Percentiles rank a stretch among this genome's conserved stretches.
These are phyloP conservation scores for Drosophila putrida DNA, from an alignment of 2,888 invertebrate species.

Conservation along the genomic window DNA sequence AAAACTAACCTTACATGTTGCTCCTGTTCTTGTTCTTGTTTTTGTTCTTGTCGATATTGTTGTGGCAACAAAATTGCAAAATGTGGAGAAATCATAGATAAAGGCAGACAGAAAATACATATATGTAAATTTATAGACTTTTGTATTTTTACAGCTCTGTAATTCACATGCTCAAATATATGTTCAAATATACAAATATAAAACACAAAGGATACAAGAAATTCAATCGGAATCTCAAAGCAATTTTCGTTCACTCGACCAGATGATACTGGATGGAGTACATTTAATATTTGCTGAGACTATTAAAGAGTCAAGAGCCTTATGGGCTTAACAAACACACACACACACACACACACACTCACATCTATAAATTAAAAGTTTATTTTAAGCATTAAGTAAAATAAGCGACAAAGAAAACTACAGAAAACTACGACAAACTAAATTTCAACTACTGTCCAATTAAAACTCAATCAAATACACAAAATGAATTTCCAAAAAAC, in stretches of 20 bases:
- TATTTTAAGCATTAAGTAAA: slow-evolving; percentile 9
- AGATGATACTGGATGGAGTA: neutral
- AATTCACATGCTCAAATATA: slow-evolving; percentile 10
- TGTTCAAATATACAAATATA: neutral
- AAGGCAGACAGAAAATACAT: neutral
- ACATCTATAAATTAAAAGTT: slow-evolving; percentile 3
- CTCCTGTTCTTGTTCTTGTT: neutral
- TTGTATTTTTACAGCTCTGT: slow-evolving; percentile 9
- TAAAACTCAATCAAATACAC: slow-evolving; percentile 11
- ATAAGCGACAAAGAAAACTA: slow-evolving; percentile 3
- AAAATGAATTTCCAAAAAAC: slow-evolving; percentile 4
- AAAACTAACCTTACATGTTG: neutral
- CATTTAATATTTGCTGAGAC: slow-evolving; percentile 14
- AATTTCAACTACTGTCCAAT: slow-evolving; percentile 17
- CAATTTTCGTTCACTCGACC: slow-evolving; percentile 6
- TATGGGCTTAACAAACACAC: slow-evolving; percentile 4
- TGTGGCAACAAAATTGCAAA: slow-evolving; percentile 22
- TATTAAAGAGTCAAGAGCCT: slow-evolving; percentile 13
- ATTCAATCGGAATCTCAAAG: neutral
- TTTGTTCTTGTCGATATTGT: neutral
- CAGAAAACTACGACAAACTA: neutral
- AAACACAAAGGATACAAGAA: neutral
- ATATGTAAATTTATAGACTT: neutral
- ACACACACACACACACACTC: neutral
- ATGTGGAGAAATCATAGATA: slow-evolving; percentile 37